phyloP scores from a whole-genome alignment of 2,888 invertebrate species.

The Archaeoteleia sp. region DNA sequence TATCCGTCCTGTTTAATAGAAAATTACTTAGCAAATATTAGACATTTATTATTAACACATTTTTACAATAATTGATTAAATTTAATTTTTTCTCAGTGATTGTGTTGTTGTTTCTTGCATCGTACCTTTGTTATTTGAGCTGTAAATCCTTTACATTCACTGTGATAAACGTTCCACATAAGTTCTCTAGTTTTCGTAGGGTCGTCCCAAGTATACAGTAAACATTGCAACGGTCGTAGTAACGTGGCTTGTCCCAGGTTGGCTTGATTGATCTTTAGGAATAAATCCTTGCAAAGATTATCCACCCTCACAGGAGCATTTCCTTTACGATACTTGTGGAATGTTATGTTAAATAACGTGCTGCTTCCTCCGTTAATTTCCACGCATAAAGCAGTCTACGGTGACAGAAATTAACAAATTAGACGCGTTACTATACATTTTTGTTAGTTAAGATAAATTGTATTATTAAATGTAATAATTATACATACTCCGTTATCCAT shows the following conservation, averaged over 20 bases:
- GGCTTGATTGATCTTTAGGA: conserved; percentile 85
- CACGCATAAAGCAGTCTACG: conserved; percentile 80
- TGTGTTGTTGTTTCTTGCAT: not conserved
- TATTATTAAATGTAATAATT: not conserved
- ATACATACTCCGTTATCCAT: conserved; percentile 87
- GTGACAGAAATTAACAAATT: conserved; percentile 11
- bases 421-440: too few species aligned
- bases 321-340: conserved; percentile 84
- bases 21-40: not conserved
- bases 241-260: conserved; percentile 81
- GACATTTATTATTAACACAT: conserved; percentile 4
- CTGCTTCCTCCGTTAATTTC: conserved; percentile 85
- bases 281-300: conserved; percentile 88
- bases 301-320: conserved; percentile 89
- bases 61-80: not conserved
- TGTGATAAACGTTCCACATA: conserved; percentile 89
- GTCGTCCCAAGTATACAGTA: conserved; percentile 91
- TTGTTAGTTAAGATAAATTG: not conserved
- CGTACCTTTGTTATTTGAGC: conserved; percentile 83
- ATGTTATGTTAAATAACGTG: conserved; percentile 84
- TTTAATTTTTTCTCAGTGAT: not conserved
- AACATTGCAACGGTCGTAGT: conserved; percentile 84
- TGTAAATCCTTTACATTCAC: conserved; percentile 83
- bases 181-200: conserved; percentile 83
- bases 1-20: conserved; percentile 72